These are phyloP conservation scores for Drosophila mimetica DNA, from an alignment of 2,888 invertebrate genomes.

Conservation along the genomic window DNA sequence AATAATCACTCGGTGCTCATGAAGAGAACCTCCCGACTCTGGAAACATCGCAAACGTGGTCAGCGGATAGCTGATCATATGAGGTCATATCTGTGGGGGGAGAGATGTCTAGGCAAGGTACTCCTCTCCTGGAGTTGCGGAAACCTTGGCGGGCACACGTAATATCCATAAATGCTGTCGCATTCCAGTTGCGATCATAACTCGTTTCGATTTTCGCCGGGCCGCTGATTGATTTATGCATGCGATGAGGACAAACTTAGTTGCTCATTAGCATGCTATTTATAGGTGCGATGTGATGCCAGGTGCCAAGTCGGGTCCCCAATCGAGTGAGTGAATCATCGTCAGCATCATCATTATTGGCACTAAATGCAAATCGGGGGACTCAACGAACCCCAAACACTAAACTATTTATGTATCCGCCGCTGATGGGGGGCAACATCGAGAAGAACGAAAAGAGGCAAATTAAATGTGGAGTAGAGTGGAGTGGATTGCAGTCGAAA, in stretches of 20 bases:
- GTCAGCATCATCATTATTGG: background rate
- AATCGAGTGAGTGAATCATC: conserved; percentile 7
- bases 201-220: conserved; percentile 21
- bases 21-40: background rate
- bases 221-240: conserved; percentile 33
- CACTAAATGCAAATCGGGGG: conserved; percentile 18
- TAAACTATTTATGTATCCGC: conserved; percentile 26
- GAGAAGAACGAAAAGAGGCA: conserved; percentile 5
- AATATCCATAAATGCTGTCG: conserved; percentile 40
- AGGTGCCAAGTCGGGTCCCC: conserved; percentile 3
- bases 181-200: conserved; percentile 29
- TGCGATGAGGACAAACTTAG: conserved; percentile 6
- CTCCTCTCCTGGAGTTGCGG: conserved; percentile 11
- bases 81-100: no score
- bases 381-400: conserved; percentile 22
- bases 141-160: conserved; percentile 25
- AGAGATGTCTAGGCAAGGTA: background rate
- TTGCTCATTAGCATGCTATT: conserved; percentile 33
- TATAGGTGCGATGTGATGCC: conserved; percentile 16
- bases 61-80: background rate
- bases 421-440: background rate
- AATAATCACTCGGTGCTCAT: background rate
- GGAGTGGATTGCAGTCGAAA: conserved; percentile 7
- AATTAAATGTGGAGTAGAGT: conserved; percentile 29
- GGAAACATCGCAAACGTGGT: background rate